phyloP scores from a whole-genome alignment of 1,140 invertebrate genomes.

The Drosophila leontia region DNA sequence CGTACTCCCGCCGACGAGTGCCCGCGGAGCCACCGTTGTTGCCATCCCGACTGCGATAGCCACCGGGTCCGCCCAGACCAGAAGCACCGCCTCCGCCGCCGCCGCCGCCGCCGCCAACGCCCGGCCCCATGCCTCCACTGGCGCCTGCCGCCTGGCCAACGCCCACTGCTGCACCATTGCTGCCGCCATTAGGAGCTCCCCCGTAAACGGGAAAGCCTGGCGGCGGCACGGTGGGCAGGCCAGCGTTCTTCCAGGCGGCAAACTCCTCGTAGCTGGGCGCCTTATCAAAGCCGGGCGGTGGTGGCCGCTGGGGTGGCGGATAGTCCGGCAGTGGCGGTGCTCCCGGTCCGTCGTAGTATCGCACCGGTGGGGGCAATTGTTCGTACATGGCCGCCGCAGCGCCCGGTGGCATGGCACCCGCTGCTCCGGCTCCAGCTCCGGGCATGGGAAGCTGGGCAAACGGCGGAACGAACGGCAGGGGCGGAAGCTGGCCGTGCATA shows the following conservation, averaged over 20 bases:
- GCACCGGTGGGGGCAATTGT: conserved; percentile 87
- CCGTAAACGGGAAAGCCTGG: conserved; percentile 72
- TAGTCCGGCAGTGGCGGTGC: conserved; percentile 88
- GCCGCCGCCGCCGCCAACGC: conserved; percentile 34
- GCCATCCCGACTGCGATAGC: conserved; percentile 65
- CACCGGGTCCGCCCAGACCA: conserved; percentile 30
- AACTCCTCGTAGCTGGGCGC: conserved; percentile 93
- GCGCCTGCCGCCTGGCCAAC: conserved; percentile 17
- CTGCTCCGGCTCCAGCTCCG: conserved; percentile 83
- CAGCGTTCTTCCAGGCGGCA: conserved; percentile 92
- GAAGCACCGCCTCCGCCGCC: conserved; percentile 24
- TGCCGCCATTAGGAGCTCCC: conserved; percentile 59
- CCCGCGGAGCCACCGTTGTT: conserved; percentile 71
- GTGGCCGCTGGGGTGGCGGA: conserved; percentile 85
- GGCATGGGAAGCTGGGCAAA: conserved; percentile 87
- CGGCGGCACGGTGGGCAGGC: conserved; percentile 71
- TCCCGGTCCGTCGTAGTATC: conserved; percentile 90
- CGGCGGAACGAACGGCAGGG: conserved; percentile 89
- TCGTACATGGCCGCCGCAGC: conserved; percentile 86
- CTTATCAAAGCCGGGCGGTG: conserved; percentile 87
- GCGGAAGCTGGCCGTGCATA: conserved; percentile 92
- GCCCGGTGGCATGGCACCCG: conserved; percentile 89
- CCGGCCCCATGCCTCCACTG: conserved; percentile 28
- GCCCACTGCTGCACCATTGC: conserved; percentile 40
- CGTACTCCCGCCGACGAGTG: conserved; percentile 73